A percentile compares a stretch with the other conserved stretches of the same genome.
phyloP scores from a whole-genome alignment of 1,140 invertebrate genomes.

The Condylostylus longicornis region DNA sequence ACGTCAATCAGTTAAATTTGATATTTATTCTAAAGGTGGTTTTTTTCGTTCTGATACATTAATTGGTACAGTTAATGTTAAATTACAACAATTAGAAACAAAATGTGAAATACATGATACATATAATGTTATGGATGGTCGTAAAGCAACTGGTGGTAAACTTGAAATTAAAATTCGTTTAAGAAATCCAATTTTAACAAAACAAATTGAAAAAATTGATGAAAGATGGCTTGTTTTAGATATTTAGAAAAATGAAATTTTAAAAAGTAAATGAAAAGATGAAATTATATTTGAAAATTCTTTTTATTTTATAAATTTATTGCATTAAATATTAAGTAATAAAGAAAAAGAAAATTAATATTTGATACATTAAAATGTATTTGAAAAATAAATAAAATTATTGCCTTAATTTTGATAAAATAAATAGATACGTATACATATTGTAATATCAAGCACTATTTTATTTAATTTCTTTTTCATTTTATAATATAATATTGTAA shows the following conservation, averaged over 20 bases:
- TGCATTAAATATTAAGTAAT: too few relatives aligned
- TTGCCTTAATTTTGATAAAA: too few relatives aligned
- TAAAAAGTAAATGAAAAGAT: constrained; percentile 1
- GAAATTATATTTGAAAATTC: too few relatives aligned
- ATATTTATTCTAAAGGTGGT: constrained; percentile 84
- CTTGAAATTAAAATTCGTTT: constrained; percentile 80
- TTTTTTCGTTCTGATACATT: constrained; percentile 74
- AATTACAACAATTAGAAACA: constrained; percentile 70
- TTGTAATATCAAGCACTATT: too few relatives aligned
- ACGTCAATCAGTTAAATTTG: constrained; percentile 72
- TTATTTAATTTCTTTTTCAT: too few relatives aligned
- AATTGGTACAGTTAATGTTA: constrained; percentile 71
- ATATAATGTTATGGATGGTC: constrained; percentile 82
- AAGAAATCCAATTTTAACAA: constrained; percentile 76
- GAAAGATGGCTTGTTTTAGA: constrained; percentile 87
- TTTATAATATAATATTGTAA: too few relatives aligned
- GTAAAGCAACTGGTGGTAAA: constrained; percentile 75
- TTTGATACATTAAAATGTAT: too few relatives aligned
- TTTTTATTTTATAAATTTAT: too few relatives aligned
- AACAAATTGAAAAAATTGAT: constrained; percentile 76
- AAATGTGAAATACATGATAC: constrained; percentile 78
- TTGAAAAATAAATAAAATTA: too few relatives aligned
- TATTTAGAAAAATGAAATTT: constrained; percentile 8
- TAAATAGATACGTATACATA: too few relatives aligned
- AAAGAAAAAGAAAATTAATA: too few relatives aligned